Evolutionary conservation across 2,797 vertebrate genomes (phyloP), one percentile per base, ranked within the genome.

Genomic region (Garrulus glandarius): DNA sequence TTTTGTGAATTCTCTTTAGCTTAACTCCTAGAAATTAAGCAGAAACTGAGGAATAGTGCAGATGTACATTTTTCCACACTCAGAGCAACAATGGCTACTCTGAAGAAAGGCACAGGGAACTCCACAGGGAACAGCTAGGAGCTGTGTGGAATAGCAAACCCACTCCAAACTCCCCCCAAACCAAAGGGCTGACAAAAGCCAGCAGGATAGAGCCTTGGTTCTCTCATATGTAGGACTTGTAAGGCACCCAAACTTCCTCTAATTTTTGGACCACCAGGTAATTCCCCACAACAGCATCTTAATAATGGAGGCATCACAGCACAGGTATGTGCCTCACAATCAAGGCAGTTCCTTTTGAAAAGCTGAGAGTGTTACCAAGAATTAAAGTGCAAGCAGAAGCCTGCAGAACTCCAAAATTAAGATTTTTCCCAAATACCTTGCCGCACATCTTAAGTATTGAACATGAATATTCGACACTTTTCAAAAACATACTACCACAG

Each of bases 31-130:
- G 27, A 74, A 79, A 17, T 39, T 16, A 52, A 32, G 27, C 10
- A 76, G 71, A 63, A n/a, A 36, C 0, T 4, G 23, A 85, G 8
- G 3, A 89, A 71, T 6, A 53, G 32, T 6, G 6, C 21, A 56
- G 34, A 22, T 12, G 3, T 4, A 22, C 1, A 1, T 57, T 50
- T 47, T 22, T 77, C 14, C 16, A n/a, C 1, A 1, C 34, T 79
- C 43, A 55, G 30, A 34, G 15, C 61, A 81, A 44, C 2, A 17
- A 22, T 36, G 61, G 13, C 22, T 55, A 27, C 21, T 59, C 29
- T 2, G 0, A 9, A 84, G 61, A 34, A 79, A 93, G 30, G 34
- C 22, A 13, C 2, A 67, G 21, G 16, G 39, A 53, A 20, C 24
- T 75, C 41, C 61, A 49, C 2, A 53, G 0, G 0, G 23, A 91